Evolutionary conservation across 2,113 vertebrate species (phyloP), one percentile per base, ranked within the genome.

Genomic region (Corydoras maculifer): DNA sequence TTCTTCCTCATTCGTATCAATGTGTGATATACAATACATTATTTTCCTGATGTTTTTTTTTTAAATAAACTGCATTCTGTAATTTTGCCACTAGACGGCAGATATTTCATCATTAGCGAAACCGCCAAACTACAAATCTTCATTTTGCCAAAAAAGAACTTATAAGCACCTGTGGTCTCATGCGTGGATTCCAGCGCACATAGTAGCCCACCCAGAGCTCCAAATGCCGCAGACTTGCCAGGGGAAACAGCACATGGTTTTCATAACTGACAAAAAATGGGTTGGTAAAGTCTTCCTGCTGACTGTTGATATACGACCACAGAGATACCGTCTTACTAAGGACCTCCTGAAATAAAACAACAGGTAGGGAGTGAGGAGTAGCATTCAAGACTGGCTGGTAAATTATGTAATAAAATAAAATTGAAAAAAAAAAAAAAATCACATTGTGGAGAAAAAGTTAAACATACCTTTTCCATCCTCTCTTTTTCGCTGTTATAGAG

Each of bases 251-350:
- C 10, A 98, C 92, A 0, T 96, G 94, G 82, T 96, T 90, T 77
- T 95, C 89, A 25, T 97, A 96, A 84, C 95, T 92, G 9, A 97
- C 91, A 6, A 93, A 99, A 82, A 98, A 94, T 6, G 97, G 96
- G 79, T 98, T 98, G 70, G 90, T 92, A 85, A 98, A 99, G 75
- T 98, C 95, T 72, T 97, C 94, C 0, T 90, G 75, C 63, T 97
- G 96, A 78, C 94, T 98, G 87, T 98, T 98, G 61, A 96, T 85
- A 57, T 94, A 97, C 35, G 97, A 98, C 96, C 96, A 99, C 43
- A 98, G 82, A 0, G 97, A 96, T 15, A 93, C 7, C 0, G 95
- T 96, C 81, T 84, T 91, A 66, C 85, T 86, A 68, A 84, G 89
- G 59, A 96, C 69, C 69, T 93, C 93, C 96, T 98, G 74, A 62